Evolutionary conservation across 1,140 invertebrate species (phyloP).

Genomic region (Copidosoma floridanum): DNA sequence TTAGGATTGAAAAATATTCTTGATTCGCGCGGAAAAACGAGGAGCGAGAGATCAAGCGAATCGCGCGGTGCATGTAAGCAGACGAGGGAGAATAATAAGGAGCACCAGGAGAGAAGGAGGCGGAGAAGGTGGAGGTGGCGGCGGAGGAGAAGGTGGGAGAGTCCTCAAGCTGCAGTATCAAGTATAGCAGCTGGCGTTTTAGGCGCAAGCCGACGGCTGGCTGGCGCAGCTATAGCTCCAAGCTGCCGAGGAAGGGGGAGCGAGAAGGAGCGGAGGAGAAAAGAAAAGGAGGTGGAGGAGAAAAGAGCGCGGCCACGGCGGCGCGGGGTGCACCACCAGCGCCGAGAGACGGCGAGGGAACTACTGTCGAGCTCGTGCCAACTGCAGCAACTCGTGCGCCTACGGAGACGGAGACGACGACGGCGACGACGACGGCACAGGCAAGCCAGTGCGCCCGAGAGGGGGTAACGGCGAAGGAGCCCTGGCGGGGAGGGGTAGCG

Average conservation of each 20-base stretch:
- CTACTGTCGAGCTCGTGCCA: too few relatives aligned
- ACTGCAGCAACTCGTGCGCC: slow-evolving; percentile 19
- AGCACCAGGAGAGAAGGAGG: slow-evolving; percentile 13
- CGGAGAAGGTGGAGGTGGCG: slow-evolving; percentile 5
- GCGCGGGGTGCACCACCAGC: too few relatives aligned
- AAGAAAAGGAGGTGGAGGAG: slow-evolving; percentile 34
- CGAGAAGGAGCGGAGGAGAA: slow-evolving; percentile 28
- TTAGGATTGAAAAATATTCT: too few relatives aligned
- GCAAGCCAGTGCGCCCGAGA: slow-evolving; percentile 40
- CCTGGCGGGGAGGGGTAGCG: slow-evolving; percentile 56
- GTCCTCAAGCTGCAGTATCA: not conserved
- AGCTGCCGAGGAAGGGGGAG: slow-evolving; percentile 17
- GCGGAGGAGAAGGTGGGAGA: slow-evolving; percentile 20
- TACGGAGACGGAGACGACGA: not conserved
- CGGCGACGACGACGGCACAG: not conserved
- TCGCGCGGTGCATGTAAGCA: slow-evolving; percentile 25
- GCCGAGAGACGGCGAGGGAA: too few relatives aligned
- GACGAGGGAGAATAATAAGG: slow-evolving; percentile 34
- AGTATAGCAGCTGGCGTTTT: too few relatives aligned
- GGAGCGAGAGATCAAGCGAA: slow-evolving; percentile 30
- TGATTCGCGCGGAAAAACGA: too few relatives aligned
- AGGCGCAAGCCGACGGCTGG: not conserved
- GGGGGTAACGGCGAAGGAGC: slow-evolving; percentile 54
- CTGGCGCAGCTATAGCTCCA: not conserved
- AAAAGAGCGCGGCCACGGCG: too few relatives aligned